Conservation (phyloP, 2,797 vertebrate species). For the Pristis pectinata region DNA sequence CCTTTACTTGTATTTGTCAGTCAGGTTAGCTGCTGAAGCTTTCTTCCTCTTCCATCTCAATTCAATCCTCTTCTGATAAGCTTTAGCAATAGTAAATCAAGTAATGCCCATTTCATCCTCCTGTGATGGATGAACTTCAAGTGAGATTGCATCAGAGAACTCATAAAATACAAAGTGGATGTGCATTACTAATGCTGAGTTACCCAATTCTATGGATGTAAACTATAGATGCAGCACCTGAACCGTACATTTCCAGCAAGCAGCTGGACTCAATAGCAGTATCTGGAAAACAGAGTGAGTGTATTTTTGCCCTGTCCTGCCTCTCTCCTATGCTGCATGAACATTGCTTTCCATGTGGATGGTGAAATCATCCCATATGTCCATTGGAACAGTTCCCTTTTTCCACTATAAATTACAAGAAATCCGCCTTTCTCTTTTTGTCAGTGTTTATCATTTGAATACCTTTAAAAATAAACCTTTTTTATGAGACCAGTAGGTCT, state of each 20-base stretch:
- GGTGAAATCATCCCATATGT: not conserved
- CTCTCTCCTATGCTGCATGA: not conserved
- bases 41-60: not conserved
- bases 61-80: not conserved
- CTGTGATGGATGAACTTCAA: not conserved
- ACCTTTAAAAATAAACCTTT: not conserved
- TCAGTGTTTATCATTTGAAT: not conserved
- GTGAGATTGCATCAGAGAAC: not conserved
- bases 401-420: not conserved
- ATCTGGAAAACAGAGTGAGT: not conserved
- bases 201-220: not conserved
- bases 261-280: not conserved
- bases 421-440: not conserved
- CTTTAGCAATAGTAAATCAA: not conserved
- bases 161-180: not conserved
- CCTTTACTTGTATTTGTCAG: not conserved
- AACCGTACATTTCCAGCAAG: not conserved
- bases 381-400: not conserved
- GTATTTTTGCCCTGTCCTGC: not conserved
- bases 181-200: not conserved
- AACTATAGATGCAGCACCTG: not conserved
- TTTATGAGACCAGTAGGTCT: not conserved
- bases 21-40: not conserved
- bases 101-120: not conserved
- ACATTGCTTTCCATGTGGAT: not conserved